Base-by-base conservation (phyloP, 2,797 vertebrate genomes). In the Myotis myotis region DNA sequence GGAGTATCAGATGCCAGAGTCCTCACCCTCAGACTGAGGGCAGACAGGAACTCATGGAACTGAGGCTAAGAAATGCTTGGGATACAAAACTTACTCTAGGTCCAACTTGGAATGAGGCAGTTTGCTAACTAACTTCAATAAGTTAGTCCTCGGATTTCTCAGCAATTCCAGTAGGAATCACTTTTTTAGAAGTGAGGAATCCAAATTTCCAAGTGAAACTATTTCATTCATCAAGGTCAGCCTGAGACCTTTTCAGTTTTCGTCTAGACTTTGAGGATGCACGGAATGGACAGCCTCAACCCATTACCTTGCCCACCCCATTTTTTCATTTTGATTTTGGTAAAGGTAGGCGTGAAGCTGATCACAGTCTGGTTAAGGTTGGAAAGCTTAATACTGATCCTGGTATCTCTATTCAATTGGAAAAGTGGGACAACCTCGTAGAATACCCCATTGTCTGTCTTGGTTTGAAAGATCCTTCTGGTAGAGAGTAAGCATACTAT, bases 311-410 rank as follows among this genome's bases (percentile, higher is more conserved):
- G 44, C 44, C 44, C 44, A 47, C 44, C 9, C 8, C 23, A 7
- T 60, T 79, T 93, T 87, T 93, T 84, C 41, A 71, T 74, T 91
- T 93, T 66, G 38, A 36, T 90, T 92, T 93, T 89, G 66, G 47
- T 55, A 72, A 92, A 93, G 25, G 74, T 22, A 89, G 20, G 47
- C 70, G 11, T n/a, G 36, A 57, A 22, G 25, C 5, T 82, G 19
- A 25, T 41, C n/a, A 53, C 8, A 55, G 66, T 85, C 33, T 75
- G 72, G 38, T 55, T 41, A 64, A 89, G 19, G 13, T 41, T 86
- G n/a, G 44, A 83, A 83, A 78, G 20, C 49, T 74, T 82, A 60
- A 72, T 30, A 38, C 25, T 84, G 6, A 36, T 87, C 23, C 60
- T 44, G n/a, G 19, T 64, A 41, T 41, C 16, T 12, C 12, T 25